Evolutionary conservation across 2,888 invertebrate species (phyloP), one percentile per base, ranked within the genome.

Genomic region (Masnerella sp.): DNA sequence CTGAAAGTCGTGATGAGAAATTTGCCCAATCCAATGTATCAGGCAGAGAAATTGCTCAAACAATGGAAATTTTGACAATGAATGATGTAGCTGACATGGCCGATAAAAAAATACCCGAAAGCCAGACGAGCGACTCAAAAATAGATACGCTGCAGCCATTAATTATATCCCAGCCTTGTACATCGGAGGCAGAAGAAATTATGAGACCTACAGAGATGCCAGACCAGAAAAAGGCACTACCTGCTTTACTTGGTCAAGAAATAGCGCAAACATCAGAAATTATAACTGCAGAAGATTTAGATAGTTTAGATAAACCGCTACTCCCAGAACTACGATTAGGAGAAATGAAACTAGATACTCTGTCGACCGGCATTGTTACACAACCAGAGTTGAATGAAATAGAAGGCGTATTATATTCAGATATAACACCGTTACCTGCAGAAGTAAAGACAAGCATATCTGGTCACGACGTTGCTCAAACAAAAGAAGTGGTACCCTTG

Each of bases 231-330:
- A 78, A 56, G 32, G 88, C 88, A 11, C 69, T 83, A 22, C 61
- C 83, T 2, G 83, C 79, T 62, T 65, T 88, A 30, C 75, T 73
- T 25, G 83, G 83, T n/a, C 81, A 85, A 56, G 86, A 87, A 68
- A 82, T 88, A 12, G 88, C 88, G n/a, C 77, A 88, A 74, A 86
- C 82, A n/a, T 82, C 78, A n/a, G 87, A 88, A 78, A 76, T 85
- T 8, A 58, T 83, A 30, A 79, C 85, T 9, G 78, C 83, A 61
- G 61, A 78, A 3, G 83, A 79, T 52, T 77, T 82, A 8, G 81
- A 79, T 36, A 69, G 81, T n/a, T 52, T 85, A 17, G 81, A 81
- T 5, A 80, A 82, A 76, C 77, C 86, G 8, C 76, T 83, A 8
- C 76, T 79, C 11, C 83, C 83, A 0, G 75, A 79, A 9, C 49